Evolutionary conservation across 2,888 invertebrate species (phyloP).

Genomic region (Lasioglossum calceatum): DNA sequence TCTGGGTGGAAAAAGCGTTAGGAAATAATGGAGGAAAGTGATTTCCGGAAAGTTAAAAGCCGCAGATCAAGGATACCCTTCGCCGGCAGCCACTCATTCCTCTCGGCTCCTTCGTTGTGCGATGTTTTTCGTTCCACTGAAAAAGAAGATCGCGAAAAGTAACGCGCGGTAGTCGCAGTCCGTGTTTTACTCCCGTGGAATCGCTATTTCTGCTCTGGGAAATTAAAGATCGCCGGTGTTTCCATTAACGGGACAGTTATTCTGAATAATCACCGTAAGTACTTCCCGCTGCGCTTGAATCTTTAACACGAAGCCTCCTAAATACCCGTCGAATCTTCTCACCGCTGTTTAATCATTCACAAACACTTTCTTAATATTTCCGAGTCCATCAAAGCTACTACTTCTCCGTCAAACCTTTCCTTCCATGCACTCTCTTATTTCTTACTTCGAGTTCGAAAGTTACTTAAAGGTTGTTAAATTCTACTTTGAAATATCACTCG

Average conservation of each 20-base stretch:
- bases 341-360: background rate
- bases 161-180: conserved; percentile 39
- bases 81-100: conserved; percentile 48
- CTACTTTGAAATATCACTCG: background rate
- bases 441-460: background rate
- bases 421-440: background rate
- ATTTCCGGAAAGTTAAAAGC: conserved; percentile 83
- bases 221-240: conserved; percentile 16
- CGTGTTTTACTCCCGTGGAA: conserved; percentile 18
- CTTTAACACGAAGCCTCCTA: background rate
- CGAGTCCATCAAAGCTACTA: background rate
- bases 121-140: conserved; percentile 17
- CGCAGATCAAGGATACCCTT: conserved; percentile 79
- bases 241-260: conserved; percentile 17
- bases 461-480: background rate
- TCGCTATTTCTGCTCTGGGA: background rate
- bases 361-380: background rate
- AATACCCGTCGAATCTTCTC: background rate
- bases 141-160: conserved; percentile 33
- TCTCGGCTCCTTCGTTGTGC: conserved; percentile 33
- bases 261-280: background rate
- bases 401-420: background rate
- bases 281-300: background rate
- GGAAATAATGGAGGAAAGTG: conserved; percentile 83
- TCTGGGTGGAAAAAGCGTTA: conserved; percentile 70